Percentiles rank a stretch among this genome's conserved stretches.
Conservation (phyloP, 2,888 invertebrate genomes). For the Aphodius granarius region DNA sequence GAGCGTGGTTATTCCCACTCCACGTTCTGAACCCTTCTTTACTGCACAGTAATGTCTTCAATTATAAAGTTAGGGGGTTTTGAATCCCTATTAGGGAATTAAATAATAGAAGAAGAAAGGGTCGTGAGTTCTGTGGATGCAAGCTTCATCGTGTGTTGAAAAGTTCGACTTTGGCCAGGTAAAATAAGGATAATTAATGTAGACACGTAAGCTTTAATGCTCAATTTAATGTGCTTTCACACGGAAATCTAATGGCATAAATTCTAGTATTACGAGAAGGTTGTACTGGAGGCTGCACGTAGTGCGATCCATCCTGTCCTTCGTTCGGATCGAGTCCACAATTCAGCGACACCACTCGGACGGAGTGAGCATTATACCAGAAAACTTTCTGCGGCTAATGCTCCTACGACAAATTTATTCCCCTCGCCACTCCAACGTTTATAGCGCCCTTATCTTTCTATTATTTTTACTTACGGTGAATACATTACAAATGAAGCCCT, state of each 20-base stretch:
- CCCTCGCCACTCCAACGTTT: not conserved
- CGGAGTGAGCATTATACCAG: not conserved
- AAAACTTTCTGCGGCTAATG: not conserved
- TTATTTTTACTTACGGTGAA: not conserved
- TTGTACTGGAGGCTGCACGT: not conserved
- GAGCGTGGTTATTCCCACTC: no score
- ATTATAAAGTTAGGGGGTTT: no score
- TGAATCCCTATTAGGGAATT: no score
- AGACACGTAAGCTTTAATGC: not conserved
- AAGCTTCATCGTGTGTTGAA: no score
- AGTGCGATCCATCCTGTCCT: not conserved
- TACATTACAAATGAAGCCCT: not conserved
- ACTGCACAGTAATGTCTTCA: no score
- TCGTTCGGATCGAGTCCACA: not conserved
- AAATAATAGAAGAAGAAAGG: not conserved
- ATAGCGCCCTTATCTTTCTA: not conserved
- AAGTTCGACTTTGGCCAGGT: not conserved
- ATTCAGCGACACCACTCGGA: not conserved
- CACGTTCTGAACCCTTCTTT: no score
- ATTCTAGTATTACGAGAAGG: not conserved
- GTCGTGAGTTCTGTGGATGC: no score
- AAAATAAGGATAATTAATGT: not conserved
- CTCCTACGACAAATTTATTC: not conserved
- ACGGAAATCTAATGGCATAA: not conserved
- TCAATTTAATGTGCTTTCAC: not conserved